These are phyloP conservation scores for Salvelinus fontinalis DNA, from an alignment of 2,113 vertebrate species.

Conservation along the genomic window DNA sequence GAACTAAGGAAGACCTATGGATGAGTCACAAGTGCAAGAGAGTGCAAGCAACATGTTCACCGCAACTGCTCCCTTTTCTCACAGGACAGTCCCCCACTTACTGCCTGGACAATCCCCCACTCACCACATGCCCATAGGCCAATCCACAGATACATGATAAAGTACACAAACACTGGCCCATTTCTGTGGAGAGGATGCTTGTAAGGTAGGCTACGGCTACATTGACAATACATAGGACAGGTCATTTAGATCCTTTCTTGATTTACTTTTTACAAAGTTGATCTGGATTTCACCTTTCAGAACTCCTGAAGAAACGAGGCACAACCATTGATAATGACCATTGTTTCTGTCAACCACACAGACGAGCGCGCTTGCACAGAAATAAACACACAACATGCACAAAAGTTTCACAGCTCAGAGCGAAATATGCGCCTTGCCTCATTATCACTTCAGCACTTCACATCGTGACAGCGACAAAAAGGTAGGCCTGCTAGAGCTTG, in stretches of 20 bases:
- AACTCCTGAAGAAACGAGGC: too few relatives aligned
- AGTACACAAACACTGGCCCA: not conserved
- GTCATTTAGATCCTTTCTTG: not conserved
- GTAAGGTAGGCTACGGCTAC: not conserved
- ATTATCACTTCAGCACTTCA: conserved; percentile 42
- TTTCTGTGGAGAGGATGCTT: too few relatives aligned
- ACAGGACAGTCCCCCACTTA: conserved; percentile 15
- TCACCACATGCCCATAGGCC: conserved; percentile 17
- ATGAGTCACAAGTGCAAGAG: conserved; percentile 62
- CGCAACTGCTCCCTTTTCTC: not conserved
- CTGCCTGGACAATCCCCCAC: conserved; percentile 45
- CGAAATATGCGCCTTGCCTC: conserved; percentile 39
- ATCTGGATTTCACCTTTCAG: too few relatives aligned
- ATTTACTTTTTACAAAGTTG: not conserved
- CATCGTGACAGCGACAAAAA: conserved; percentile 36
- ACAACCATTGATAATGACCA: too few relatives aligned
- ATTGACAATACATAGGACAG: conserved; percentile 35
- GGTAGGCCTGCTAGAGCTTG: conserved; percentile 25
- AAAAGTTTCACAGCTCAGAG: too few relatives aligned
- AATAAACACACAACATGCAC: too few relatives aligned
- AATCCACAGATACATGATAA: not conserved
- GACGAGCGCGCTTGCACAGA: too few relatives aligned
- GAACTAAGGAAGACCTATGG: not conserved
- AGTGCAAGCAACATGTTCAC: conserved; percentile 31
- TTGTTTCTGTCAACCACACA: too few relatives aligned